phyloP scores from a whole-genome alignment of 2,888 invertebrate genomes.

The Nephrotoma guestfalica region DNA sequence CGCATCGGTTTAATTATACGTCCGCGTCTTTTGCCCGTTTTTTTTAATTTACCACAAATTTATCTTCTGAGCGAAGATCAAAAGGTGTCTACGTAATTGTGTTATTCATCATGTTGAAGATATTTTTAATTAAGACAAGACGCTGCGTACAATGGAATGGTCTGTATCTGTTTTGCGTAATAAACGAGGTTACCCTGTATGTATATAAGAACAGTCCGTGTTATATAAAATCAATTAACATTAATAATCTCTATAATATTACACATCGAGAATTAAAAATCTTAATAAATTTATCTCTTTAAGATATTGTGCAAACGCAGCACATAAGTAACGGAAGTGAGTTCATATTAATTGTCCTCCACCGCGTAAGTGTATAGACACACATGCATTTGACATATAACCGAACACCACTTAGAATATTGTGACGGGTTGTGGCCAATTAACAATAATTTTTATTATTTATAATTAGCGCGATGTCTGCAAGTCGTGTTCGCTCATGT shows the following conservation, averaged over 20 bases:
- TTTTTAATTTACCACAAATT: not conserved
- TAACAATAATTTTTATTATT: not conserved
- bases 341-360: conserved; percentile 2
- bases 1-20: not conserved
- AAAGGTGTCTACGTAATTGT: not conserved
- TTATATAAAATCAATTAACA: not conserved
- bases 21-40: not conserved
- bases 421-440: not conserved
- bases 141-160: not conserved
- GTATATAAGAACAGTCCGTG: not conserved
- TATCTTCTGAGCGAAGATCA: not conserved
- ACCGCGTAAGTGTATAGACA: too few species aligned
- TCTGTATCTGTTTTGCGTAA: not conserved
- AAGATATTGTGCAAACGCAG: not conserved
- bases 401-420: not conserved
- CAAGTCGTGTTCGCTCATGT: not conserved
- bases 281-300: not conserved
- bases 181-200: not conserved
- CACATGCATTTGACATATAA: not conserved
- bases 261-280: not conserved
- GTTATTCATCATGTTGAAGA: too few species aligned
- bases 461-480: not conserved
- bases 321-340: conserved; percentile 1
- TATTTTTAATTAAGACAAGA: not conserved
- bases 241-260: not conserved